phyloP scores from a whole-genome alignment of 2,888 invertebrate genomes.

The Furcula furcula region DNA sequence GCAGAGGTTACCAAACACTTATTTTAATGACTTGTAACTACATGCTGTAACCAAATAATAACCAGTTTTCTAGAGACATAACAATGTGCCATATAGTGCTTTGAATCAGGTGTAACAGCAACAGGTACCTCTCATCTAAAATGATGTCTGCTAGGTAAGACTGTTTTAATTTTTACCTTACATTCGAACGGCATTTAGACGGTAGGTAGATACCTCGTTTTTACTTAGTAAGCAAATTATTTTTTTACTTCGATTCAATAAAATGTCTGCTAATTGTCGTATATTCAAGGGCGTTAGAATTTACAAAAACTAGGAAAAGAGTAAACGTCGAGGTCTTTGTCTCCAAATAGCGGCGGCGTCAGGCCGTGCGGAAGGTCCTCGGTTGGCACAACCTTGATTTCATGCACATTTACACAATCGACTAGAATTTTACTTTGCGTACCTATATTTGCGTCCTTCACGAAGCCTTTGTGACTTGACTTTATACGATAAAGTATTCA shows the following conservation, averaged over 20 bases:
- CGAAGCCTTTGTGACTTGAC: constrained; percentile 2
- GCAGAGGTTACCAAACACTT: too few relatives aligned
- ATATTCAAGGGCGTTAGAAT: constrained; percentile 65
- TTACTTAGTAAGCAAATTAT: constrained; percentile 6
- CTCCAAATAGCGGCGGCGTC: constrained; percentile 56
- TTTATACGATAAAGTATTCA: not conserved
- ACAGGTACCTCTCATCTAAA: too few relatives aligned
- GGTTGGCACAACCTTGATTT: constrained; percentile 40
- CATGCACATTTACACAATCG: constrained; percentile 34
- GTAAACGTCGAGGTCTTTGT: constrained; percentile 60
- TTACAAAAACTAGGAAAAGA: constrained; percentile 72
- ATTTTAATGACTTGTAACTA: too few relatives aligned
- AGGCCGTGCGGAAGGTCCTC: constrained; percentile 65
- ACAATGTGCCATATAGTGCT: too few relatives aligned
- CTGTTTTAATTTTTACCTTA: too few relatives aligned
- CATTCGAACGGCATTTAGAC: not conserved
- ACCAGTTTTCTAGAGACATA: too few relatives aligned
- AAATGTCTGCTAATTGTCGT: constrained; percentile 37
- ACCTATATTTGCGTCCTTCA: constrained; percentile 10
- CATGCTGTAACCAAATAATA: too few relatives aligned
- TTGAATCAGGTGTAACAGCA: too few relatives aligned
- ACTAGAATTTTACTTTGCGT: constrained; percentile 25
- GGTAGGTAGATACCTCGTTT: not conserved
- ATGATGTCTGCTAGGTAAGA: too few relatives aligned
- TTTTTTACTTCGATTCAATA: constrained; percentile 22